These are phyloP conservation scores for Champsocephalus gunnari DNA, from an alignment of 2,797 vertebrate species.

Conservation along the genomic window DNA sequence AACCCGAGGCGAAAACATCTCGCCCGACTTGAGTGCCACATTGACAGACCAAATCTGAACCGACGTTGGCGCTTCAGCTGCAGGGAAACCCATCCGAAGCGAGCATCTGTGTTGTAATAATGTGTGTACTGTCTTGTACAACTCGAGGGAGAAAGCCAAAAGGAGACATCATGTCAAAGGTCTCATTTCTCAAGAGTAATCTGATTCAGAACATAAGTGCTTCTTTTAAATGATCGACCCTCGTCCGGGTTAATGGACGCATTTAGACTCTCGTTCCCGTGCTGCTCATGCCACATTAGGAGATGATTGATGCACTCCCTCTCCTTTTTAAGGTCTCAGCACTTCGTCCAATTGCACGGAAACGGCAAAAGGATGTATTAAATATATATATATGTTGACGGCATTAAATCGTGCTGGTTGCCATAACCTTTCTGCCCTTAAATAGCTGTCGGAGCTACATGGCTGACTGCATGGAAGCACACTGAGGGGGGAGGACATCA, in stretches of 20 bases:
- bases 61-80: slow-evolving; percentile 2
- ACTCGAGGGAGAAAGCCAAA: not conserved
- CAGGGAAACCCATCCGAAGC: slow-evolving; percentile 8
- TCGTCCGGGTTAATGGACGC: slow-evolving; percentile 48
- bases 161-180: not conserved
- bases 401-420: slow-evolving; percentile 37
- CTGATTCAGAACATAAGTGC: slow-evolving; percentile 12
- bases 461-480: slow-evolving; percentile 42
- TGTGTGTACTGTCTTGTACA: not conserved
- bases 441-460: slow-evolving; percentile 52
- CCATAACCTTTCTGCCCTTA: slow-evolving; percentile 49
- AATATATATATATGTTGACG: slow-evolving; percentile 34
- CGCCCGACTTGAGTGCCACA: not conserved
- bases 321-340: slow-evolving; percentile 48
- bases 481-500: slow-evolving; percentile 29
- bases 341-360: slow-evolving; percentile 32
- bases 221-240: slow-evolving; percentile 24
- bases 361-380: slow-evolving; percentile 42
- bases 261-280: slow-evolving; percentile 47
- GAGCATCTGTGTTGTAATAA: not conserved
- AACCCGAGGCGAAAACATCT: not conserved
- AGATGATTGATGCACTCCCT: slow-evolving; percentile 62
- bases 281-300: slow-evolving; percentile 51
- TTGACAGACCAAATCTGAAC: slow-evolving; percentile 15
- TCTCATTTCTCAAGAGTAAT: slow-evolving; percentile 22